phyloP scores from a whole-genome alignment of 2,113 vertebrate species.

The Upupa epops region DNA sequence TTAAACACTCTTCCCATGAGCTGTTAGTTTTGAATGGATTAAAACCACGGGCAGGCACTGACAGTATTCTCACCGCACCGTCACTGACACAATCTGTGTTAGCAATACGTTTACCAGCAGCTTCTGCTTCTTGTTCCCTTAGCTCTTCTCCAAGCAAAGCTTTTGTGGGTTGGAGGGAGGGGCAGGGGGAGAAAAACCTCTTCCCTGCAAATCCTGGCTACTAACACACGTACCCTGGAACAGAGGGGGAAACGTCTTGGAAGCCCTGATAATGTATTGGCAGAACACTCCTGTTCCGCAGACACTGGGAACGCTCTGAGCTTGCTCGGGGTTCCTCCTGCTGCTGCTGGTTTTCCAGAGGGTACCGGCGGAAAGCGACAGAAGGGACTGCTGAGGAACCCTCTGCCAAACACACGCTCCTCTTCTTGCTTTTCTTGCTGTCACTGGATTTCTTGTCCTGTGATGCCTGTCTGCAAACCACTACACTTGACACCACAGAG shows the following conservation, averaged over 20 bases:
- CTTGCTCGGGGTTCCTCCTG: background rate
- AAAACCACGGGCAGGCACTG: background rate
- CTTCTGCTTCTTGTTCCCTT: background rate
- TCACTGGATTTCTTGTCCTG: background rate
- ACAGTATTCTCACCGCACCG: background rate
- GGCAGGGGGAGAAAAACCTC: background rate
- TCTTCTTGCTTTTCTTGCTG: background rate
- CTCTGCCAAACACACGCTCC: background rate
- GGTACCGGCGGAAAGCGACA: background rate
- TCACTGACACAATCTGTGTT: too few relatives aligned
- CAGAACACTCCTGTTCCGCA: constrained; percentile 24
- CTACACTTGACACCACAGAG: background rate
- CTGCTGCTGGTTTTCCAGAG: background rate
- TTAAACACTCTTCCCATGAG: background rate
- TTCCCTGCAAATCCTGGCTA: background rate
- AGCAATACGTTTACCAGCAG: background rate
- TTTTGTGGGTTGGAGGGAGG: background rate
- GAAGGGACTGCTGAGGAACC: background rate
- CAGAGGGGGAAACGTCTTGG: background rate
- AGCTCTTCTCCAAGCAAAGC: background rate
- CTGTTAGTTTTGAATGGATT: background rate
- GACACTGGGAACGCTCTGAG: constrained; percentile 1
- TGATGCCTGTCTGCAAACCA: background rate
- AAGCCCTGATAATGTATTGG: constrained; percentile 2
- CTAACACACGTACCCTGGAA: background rate